Evolutionary conservation across 64 coral and sea anemone genomes (phyloP).

Genomic region (Astreopora myriophthalma): DNA sequence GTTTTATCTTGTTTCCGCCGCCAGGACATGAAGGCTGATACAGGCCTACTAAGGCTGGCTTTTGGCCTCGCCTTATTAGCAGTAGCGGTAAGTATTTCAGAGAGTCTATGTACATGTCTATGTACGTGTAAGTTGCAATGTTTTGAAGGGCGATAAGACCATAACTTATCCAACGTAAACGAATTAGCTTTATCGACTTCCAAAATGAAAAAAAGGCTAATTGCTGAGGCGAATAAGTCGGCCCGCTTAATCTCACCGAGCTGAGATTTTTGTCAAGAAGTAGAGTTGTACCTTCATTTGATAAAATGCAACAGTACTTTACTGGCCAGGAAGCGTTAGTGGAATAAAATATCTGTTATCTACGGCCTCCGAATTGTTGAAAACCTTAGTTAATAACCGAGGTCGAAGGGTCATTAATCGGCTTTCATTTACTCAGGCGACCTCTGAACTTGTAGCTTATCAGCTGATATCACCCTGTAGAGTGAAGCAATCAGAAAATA

Average conservation of each 20-base stretch:
- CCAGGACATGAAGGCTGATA: slow-evolving; percentile 81
- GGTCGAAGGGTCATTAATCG: too few relatives aligned
- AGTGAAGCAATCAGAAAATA: too few relatives aligned
- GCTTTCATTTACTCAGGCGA: too few relatives aligned
- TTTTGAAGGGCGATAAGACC: background rate
- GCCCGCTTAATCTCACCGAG: background rate
- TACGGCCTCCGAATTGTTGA: background rate
- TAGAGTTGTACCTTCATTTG: background rate
- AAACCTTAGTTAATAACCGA: too few relatives aligned
- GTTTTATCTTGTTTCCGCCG: background rate
- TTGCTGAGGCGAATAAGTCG: too few relatives aligned
- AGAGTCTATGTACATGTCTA: background rate
- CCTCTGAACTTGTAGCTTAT: too few relatives aligned
- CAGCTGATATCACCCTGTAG: too few relatives aligned
- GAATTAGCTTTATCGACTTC: background rate
- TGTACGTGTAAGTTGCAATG: too few relatives aligned
- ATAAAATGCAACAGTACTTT: background rate
- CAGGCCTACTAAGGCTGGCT: slow-evolving; percentile 52
- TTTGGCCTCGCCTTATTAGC: slow-evolving; percentile 69
- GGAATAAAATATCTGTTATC: background rate
- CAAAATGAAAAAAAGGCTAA: background rate
- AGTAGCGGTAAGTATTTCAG: slow-evolving; percentile 71
- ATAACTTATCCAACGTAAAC: background rate
- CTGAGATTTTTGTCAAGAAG: background rate
- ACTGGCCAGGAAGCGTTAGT: background rate